Evolutionary conservation across 2,113 vertebrate genomes (phyloP), one percentile per base, ranked within the genome.

Genomic region (Lophius piscatorius): DNA sequence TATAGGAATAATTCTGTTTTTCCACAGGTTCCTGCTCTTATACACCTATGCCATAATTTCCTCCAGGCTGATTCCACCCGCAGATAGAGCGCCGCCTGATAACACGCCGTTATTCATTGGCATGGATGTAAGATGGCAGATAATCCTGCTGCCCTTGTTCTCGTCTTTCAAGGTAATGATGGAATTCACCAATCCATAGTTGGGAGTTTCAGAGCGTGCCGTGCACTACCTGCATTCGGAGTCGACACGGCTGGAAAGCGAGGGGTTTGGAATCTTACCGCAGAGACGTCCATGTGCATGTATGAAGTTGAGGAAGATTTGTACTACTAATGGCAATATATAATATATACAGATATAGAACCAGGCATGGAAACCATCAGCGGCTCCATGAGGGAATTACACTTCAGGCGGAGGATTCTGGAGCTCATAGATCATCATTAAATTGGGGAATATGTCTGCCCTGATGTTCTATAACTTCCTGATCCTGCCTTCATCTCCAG

Each of bases 61-160:
- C 88, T 83, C 35, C 23, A 76, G 81, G 80, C 58, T 1, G 52
- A 76, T 84, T 79, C 60, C n/a, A 17, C 28, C 50, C 18, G 69
- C 55, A 58, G 85, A 85, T 83, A 82, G 4, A 76, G 61, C 69
- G 49, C 69, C 74, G 75, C 82, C 75, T 80, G n/a, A n/a, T n/a
- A 89, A 87, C 74, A 81, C 63, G 74, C 39, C 66, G 67, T 84
- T 88, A 88, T 88, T 88, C 86, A 89, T 86, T 85, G 90, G 70
- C 82, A 76, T 74, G 74, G 72, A 75, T 85, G 79, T 74, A 75
- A 66, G 56, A 79, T 66, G 65, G 64, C 66, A 76, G 81, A 90
- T 86, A 84, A 89, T 81, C 64, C 73, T 10, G 36, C 29, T 70
- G 70, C 71, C 87, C 86, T 89, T 87, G 78, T 82, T 87, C 62